Conservation (phyloP, 2,888 invertebrate species). For the Rhopalosiphum nymphaeae region DNA sequence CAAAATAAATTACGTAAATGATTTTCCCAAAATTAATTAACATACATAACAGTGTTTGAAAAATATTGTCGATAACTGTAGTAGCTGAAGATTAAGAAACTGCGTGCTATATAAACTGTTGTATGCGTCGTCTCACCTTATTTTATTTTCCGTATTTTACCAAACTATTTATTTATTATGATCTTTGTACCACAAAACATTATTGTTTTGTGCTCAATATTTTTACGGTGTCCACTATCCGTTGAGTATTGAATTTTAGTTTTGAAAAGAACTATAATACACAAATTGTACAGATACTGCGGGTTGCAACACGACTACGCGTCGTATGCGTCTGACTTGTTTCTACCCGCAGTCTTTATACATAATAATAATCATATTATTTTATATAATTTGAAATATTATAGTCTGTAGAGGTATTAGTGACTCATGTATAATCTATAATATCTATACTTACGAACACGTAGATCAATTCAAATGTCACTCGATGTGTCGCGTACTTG, state of each 20-base stretch:
- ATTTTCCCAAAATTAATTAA: neutral
- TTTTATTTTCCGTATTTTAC: neutral
- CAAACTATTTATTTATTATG: neutral
- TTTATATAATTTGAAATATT: neutral
- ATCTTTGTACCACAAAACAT: neutral
- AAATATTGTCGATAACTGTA: neutral
- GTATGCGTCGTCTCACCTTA: too few relatives aligned
- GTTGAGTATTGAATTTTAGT: neutral
- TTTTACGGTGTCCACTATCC: too few relatives aligned
- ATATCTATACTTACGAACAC: neutral
- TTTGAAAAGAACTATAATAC: neutral
- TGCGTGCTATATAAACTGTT: neutral
- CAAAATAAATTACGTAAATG: neutral
- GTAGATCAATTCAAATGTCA: neutral
- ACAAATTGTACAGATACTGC: neutral
- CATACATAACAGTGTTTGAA: neutral
- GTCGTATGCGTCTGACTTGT: neutral
- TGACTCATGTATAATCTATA: neutral
- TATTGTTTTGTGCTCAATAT: neutral
- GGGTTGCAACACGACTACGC: neutral
- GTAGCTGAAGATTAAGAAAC: neutral
- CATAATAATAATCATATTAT: neutral
- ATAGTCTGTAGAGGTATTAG: neutral
- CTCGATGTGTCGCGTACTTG: neutral
- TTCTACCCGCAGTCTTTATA: neutral